A percentile compares a stretch with the other conserved stretches of the same genome.
Evolutionary conservation across 2,888 invertebrate genomes (phyloP).

Genomic region (Pteria penguin): DNA sequence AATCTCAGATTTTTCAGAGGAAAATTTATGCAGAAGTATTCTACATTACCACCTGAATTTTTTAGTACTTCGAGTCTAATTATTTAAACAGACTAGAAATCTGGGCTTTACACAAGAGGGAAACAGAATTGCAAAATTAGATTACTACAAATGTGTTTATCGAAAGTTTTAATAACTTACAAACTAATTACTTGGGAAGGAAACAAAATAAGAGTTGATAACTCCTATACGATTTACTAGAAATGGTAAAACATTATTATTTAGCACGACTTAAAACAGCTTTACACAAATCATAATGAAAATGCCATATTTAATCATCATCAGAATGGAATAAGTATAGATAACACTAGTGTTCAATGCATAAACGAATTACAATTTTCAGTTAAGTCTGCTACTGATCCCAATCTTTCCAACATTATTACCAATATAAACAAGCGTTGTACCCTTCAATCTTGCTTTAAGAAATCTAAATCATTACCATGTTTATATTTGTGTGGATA

Average conservation of each 20-base stretch:
- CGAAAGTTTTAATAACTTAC: neutral
- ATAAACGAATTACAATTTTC: neutral
- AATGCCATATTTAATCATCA: neutral
- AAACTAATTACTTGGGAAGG: neutral
- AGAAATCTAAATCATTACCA: neutral
- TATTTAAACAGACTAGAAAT: neutral
- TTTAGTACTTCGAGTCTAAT: neutral
- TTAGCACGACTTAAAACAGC: constrained; percentile 2
- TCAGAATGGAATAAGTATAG: neutral
- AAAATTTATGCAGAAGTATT: neutral
- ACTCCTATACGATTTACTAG: neutral
- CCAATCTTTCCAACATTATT: neutral
- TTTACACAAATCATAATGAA: too few species aligned
- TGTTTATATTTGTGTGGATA: neutral
- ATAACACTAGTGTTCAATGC: neutral
- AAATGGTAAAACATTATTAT: neutral
- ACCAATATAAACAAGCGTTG: neutral
- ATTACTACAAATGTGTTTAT: neutral
- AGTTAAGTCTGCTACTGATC: neutral
- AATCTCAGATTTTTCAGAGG: neutral
- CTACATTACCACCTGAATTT: neutral
- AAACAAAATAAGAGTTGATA: neutral
- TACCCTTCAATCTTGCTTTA: neutral
- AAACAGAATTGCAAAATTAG: neutral
- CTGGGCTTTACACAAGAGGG: neutral